These are phyloP conservation scores for Mionectes olivaceus DNA, from an alignment of 2,797 vertebrate species.

Conservation along the genomic window DNA sequence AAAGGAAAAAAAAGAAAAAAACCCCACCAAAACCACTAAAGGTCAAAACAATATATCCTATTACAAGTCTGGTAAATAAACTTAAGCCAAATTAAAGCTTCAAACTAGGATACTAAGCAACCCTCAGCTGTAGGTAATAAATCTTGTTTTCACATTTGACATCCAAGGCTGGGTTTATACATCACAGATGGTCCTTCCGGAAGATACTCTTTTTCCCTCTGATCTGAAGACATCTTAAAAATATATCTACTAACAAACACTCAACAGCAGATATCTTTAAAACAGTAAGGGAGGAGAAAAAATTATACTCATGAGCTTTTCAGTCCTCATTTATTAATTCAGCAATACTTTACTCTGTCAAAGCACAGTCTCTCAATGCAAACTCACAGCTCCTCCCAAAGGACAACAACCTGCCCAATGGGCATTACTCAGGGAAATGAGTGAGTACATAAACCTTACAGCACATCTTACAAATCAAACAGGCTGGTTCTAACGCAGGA, in stretches of 20 bases:
- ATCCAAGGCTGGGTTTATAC: background rate
- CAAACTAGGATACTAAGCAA: background rate
- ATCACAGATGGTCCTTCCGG: background rate
- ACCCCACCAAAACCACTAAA: background rate
- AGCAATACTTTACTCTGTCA: background rate
- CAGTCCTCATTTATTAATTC: background rate
- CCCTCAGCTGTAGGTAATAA: background rate
- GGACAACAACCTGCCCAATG: background rate
- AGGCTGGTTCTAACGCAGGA: background rate
- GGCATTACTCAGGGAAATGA: background rate
- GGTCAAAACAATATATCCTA: background rate
- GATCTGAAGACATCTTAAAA: background rate
- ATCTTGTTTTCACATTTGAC: background rate
- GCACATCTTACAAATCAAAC: background rate
- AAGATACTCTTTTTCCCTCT: background rate
- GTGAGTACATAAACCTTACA: background rate
- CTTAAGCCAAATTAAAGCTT: background rate
- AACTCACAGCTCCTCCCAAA: background rate
- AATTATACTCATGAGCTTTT: background rate
- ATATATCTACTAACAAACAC: background rate
- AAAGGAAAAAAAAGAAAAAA: background rate
- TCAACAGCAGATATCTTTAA: background rate
- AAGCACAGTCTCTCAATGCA: background rate
- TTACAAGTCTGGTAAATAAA: background rate
- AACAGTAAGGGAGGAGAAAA: background rate